Evolutionary conservation across 1,140 invertebrate genomes (phyloP).

Genomic region (Rhizoglyphus robini): DNA sequence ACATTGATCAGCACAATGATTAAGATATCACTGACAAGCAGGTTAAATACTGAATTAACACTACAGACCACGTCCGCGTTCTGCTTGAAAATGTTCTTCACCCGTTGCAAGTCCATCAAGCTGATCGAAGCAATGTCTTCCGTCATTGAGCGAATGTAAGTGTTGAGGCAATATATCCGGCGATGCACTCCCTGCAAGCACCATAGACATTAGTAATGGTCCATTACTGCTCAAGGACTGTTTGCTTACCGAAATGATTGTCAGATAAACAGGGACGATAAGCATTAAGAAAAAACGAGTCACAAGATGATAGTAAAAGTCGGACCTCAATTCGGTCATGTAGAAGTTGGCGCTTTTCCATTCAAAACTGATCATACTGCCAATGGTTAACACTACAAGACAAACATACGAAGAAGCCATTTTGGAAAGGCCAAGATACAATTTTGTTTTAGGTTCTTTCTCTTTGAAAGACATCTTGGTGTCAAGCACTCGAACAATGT

Average conservation of each 20-base stretch:
- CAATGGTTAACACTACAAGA: background rate
- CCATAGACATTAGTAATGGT: background rate
- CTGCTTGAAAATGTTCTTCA: background rate
- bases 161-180: background rate
- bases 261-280: background rate
- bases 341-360: conserved; percentile 1
- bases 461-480: background rate
- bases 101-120: background rate
- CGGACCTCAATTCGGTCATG: background rate
- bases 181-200: background rate
- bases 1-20: conserved; percentile 3
- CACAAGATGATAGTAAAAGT: background rate
- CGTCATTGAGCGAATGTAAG: background rate
- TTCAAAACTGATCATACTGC: conserved; percentile 1
- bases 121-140: background rate
- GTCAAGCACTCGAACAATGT: background rate
- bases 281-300: background rate
- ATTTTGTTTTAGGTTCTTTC: background rate
- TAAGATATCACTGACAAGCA: background rate
- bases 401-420: background rate
- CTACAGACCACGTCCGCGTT: background rate
- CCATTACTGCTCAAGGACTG: too few species aligned
- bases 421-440: background rate
- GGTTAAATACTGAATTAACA: background rate
- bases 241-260: background rate